phyloP scores from a whole-genome alignment of 2,797 vertebrate species.

The Poeciliopsis turneri region DNA sequence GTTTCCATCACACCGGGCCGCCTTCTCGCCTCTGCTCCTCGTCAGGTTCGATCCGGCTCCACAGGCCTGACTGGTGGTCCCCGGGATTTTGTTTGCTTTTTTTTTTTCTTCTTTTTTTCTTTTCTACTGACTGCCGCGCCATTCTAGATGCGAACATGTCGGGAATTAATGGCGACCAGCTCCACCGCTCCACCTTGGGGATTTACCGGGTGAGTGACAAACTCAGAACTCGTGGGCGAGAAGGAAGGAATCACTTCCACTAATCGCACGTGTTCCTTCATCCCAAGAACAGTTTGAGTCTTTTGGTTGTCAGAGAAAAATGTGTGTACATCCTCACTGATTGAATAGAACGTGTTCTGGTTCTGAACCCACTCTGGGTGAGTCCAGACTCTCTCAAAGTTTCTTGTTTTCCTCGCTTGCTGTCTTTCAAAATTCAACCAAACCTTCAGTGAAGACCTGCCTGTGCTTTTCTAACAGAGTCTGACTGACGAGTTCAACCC shows the following conservation, averaged over 20 bases:
- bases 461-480: conserved; percentile 75
- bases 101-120: no score
- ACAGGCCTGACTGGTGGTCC: not conserved
- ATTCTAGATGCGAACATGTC: conserved; percentile 69
- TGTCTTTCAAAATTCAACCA: conserved; percentile 9
- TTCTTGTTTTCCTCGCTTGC: not conserved
- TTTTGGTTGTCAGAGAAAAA: conserved; percentile 2
- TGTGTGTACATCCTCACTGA: conserved; percentile 38
- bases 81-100: not conserved
- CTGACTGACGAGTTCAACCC: conserved; percentile 95
- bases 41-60: conserved; percentile 7
- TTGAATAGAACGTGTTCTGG: conserved; percentile 22
- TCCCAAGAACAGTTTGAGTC: conserved; percentile 7
- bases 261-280: conserved; percentile 17
- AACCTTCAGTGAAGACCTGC: conserved; percentile 6
- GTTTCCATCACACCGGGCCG: conserved; percentile 51
- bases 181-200: conserved; percentile 79
- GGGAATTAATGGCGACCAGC: conserved; percentile 70
- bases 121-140: conserved; percentile 7
- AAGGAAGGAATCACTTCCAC: not conserved
- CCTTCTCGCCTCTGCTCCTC: conserved; percentile 30
- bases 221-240: not conserved
- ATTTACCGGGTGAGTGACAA: conserved; percentile 78
- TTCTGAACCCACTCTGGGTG: conserved; percentile 31
- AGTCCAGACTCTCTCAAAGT: conserved; percentile 6